Evolutionary conservation across 1,140 invertebrate genomes (phyloP), one percentile per base, ranked within the genome.

Genomic region (Cyphomyrmex costatus): DNA sequence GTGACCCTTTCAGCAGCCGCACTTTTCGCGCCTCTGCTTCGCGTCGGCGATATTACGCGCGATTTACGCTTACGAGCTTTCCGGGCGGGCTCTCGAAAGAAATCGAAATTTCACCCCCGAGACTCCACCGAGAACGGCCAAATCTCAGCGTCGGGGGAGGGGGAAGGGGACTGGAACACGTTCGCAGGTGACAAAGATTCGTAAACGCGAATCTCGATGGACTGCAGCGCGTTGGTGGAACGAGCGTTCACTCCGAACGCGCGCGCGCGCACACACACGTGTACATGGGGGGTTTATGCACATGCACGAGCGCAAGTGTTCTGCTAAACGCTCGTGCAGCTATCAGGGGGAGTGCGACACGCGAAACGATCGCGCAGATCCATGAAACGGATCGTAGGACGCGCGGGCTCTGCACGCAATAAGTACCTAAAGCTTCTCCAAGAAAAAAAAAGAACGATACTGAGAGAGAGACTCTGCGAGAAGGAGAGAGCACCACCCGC

Each of bases 401-500:
- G 49, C 12, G n/a, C 53, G 42, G 33, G 27, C 12, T 46, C 53
- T 19, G 24, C 49, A 74, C 68, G 68, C 53, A 80, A 79, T 78
- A n/a, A n/a, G n/a, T n/a, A 79, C 60, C 73, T 53, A 85, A 51
- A 46, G 36, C 68, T 83, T 61, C 16, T 24, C 53, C 79, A 46
- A 84, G 10, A 51, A 30, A 66, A 24, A 85, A 10, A 51, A 27
- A 66, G n/a, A 87, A 12, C 42, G 60, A 30, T 42, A 42, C 8
- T 24, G 36, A 63, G 19, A 56, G n/a, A n/a, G n/a, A n/a, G n/a
- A 56, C 8, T 30, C 63, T 66, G 19, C 85, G 76, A 51, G 30
- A 42, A 71, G 74, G 36, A 77, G 58, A 53, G 82, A 86, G 88
- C 91, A 93, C 93, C 91, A 90, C 92, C 90, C 90, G 91, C 89